phyloP scores from a whole-genome alignment of 2,888 invertebrate genomes.

The Spatulosminthurus flaviceps region DNA sequence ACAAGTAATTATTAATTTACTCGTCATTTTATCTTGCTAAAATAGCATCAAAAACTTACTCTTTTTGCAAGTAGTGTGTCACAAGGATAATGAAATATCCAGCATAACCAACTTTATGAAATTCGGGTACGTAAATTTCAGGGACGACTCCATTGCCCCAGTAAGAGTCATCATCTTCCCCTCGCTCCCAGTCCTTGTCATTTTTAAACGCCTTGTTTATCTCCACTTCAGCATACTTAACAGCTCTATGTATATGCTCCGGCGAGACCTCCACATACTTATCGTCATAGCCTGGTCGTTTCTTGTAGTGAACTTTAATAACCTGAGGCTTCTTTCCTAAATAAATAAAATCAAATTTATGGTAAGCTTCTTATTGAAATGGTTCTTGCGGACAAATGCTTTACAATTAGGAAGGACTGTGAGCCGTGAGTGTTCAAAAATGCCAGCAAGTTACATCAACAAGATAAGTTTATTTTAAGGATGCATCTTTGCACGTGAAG shows the following conservation, averaged over 20 bases:
- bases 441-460: too few relatives aligned
- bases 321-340: constrained; percentile 27
- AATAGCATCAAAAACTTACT: constrained; percentile 51
- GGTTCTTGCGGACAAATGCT: not conserved
- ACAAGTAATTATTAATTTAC: not conserved
- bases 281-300: constrained; percentile 37
- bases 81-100: constrained; percentile 57
- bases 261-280: constrained; percentile 41
- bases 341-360: constrained; percentile 35
- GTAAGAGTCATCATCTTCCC: constrained; percentile 62
- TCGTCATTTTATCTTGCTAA: not conserved
- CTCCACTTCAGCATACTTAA: constrained; percentile 53
- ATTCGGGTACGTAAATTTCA: constrained; percentile 50
- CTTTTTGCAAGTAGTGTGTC: constrained; percentile 54
- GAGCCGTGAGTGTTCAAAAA: too few relatives aligned
- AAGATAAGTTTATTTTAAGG: too few relatives aligned
- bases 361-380: not conserved
- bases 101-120: constrained; percentile 51
- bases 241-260: constrained; percentile 53
- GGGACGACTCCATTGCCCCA: constrained; percentile 62
- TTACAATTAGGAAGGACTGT: not conserved
- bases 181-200: constrained; percentile 55
- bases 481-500: too few relatives aligned
- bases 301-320: constrained; percentile 21
- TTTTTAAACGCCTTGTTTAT: constrained; percentile 52